Base-by-base conservation (phyloP, 1,140 invertebrate genomes). In the Delia radicum region DNA sequence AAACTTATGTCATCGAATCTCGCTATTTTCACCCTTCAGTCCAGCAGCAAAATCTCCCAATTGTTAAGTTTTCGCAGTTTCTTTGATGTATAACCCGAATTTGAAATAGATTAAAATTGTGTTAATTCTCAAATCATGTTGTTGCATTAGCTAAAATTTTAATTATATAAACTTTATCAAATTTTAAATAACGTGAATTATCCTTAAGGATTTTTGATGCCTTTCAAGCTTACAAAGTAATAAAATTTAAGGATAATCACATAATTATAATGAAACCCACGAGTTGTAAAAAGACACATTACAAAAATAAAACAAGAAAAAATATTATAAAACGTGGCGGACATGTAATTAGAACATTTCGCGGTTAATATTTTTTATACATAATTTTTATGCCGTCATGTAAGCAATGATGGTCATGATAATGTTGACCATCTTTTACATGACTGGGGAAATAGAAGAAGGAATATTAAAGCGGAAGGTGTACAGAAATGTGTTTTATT, bases 181-280 rank as follows among this genome's bases (percentile, higher is more conserved):
- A 55, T 21, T 55, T 55, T 37, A 21, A 55, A 21, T 24, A 55
- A 21, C 21, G 10, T 21, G 24, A 55, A n/a, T n/a, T 21, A 55
- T 21, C 6, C n/a, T 55, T 55, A 55, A 21, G 18, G 48, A 55
- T 55, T 55, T 55, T 55, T 2, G 21, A 55, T 21, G 18, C 48
- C 48, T 55, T 55, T 55, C 4, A 55, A 21, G 48, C 24, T 55
- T 5, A 37, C 42, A 15, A 1, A 24, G 10, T 55, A 69, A 69
- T 18, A 21, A 37, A 69, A 69, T 69, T 69, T 37, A 61, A 48
- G 69, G 74, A 61, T 75, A 75, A 75, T 75, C 74, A 71, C 42
- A 71, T 72, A 75, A 75, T 75, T 75, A 75, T 75, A 71, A 75
- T 75, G 37, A 75, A 75, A 75, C 28, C 74, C 74, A 65, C 62